A percentile compares a stretch with the other conserved stretches of the same genome.
Evolutionary conservation across 2,797 vertebrate species (phyloP).

Genomic region (Neopelma chrysocephalum): DNA sequence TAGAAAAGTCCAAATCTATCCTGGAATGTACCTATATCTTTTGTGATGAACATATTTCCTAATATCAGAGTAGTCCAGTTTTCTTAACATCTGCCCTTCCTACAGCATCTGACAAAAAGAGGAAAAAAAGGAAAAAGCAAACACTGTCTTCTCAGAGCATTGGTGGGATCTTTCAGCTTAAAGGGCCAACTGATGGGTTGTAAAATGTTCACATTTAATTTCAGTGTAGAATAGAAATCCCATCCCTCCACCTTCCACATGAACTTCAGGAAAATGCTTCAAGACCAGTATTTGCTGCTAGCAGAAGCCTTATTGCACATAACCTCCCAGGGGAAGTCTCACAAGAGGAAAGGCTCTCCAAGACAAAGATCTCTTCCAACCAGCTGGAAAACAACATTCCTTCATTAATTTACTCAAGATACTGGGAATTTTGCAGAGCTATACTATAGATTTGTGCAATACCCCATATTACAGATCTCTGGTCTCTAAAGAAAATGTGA

Average conservation of each 20-base stretch:
- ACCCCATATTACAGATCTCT: neutral
- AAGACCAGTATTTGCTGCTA: neutral
- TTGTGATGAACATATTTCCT: neutral
- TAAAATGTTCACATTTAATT: neutral
- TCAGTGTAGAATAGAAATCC: neutral
- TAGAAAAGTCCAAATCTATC: neutral
- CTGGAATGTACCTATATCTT: neutral
- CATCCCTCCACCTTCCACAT: neutral
- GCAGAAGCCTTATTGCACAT: neutral
- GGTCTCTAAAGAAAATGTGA: neutral
- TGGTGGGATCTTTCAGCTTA: neutral
- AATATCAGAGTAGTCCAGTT: neutral
- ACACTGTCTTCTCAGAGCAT: neutral
- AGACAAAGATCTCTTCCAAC: constrained; percentile 7
- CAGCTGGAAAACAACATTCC: neutral
- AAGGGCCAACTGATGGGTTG: neutral
- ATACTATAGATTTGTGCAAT: neutral
- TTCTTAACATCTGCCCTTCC: neutral
- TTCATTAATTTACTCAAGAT: neutral
- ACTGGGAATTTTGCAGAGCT: neutral
- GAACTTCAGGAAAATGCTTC: neutral
- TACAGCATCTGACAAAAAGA: neutral
- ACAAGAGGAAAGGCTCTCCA: neutral
- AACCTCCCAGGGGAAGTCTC: neutral
- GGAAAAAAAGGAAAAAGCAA: rapidly evolving